Evolutionary conservation across 2,797 vertebrate genomes (phyloP).

Genomic region (Vespertilio murinus): DNA sequence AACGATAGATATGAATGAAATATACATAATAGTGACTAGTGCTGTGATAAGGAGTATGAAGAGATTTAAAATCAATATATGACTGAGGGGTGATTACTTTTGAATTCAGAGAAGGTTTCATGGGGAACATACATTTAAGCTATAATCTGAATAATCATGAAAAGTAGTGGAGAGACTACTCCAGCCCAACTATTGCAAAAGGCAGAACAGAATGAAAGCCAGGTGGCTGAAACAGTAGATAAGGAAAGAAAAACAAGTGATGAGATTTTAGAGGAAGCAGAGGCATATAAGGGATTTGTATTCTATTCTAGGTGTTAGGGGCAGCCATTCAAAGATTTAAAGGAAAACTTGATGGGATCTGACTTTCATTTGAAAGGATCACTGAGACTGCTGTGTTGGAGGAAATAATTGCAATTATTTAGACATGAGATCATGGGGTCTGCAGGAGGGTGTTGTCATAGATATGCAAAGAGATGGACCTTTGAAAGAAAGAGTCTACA

Average conservation of each 20-base stretch:
- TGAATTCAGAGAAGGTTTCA: slow-evolving; percentile 1
- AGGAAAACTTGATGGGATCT: background rate
- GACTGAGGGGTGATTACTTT: background rate
- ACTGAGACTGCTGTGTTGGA: background rate
- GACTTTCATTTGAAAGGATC: background rate
- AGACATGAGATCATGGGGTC: background rate
- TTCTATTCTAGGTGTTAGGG: background rate
- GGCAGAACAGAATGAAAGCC: background rate
- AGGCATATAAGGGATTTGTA: background rate
- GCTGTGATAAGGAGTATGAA: background rate
- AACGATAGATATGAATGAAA: background rate
- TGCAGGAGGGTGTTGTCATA: background rate
- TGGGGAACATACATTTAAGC: background rate
- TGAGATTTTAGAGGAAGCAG: background rate
- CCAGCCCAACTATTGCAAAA: background rate
- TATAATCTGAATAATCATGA: background rate
- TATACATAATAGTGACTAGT: background rate
- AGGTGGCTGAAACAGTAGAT: background rate
- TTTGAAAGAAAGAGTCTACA: background rate
- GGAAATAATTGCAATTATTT: background rate
- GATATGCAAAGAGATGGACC: background rate
- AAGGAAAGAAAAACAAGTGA: background rate
- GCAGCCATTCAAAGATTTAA: background rate
- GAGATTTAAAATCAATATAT: background rate
- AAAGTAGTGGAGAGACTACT: background rate